Percentiles rank a stretch among this genome's conserved stretches.
phyloP scores from a whole-genome alignment of 2,113 vertebrate species.

The Marcusenius ussheri region DNA sequence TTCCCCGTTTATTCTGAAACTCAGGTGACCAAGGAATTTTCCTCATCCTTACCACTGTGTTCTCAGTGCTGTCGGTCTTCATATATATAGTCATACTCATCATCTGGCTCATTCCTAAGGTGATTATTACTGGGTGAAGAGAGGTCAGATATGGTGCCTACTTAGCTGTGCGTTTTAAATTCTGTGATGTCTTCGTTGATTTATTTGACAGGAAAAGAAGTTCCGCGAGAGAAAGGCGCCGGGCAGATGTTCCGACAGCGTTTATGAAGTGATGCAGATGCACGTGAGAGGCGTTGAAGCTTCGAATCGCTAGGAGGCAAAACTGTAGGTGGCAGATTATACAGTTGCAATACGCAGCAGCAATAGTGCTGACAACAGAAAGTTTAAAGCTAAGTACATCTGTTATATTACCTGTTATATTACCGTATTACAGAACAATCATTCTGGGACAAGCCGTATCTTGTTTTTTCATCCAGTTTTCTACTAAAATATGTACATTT shows the following conservation, averaged over 20 bases:
- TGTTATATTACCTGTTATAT: not conserved
- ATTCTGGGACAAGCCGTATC: not conserved
- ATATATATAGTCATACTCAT: not conserved
- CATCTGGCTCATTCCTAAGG: not conserved
- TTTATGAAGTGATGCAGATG: constrained; percentile 7
- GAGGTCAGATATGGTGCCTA: not conserved
- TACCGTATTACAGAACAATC: not conserved
- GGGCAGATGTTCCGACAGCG: not conserved
- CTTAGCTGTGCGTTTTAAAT: not conserved
- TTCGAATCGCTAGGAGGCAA: not conserved
- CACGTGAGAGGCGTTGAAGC: too few species aligned
- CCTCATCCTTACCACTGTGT: not conserved
- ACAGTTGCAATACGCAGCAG: not conserved
- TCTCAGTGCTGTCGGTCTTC: not conserved
- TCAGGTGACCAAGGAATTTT: not conserved
- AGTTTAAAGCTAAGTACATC: not conserved
- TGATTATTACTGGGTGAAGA: not conserved
- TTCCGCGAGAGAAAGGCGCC: not conserved
- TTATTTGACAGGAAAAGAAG: not conserved
- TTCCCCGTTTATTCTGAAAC: not conserved
- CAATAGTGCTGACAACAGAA: not conserved
- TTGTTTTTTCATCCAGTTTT: not conserved
- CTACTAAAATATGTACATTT: not conserved
- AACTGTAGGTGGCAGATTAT: not conserved
- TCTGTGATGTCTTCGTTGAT: not conserved